Evolutionary conservation across 2,888 invertebrate species (phyloP), one percentile per base, ranked within the genome.

Genomic region (Polia nebulosa): DNA sequence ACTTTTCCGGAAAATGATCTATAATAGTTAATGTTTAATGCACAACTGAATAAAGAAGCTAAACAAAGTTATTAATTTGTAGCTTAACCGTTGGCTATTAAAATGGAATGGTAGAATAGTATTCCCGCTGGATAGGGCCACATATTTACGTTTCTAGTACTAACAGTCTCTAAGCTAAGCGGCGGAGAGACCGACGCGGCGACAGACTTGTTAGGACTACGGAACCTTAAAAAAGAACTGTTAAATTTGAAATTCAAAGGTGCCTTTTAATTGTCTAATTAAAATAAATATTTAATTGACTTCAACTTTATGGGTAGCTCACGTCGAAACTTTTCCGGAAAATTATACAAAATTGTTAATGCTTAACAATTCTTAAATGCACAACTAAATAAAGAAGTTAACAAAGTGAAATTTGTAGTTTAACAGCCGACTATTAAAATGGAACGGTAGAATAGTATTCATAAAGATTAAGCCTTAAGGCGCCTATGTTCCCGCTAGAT

Each of bases 91-190:
- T 15, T 13, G 15, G 22, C 81, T 74, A 77, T 76, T 82, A 78
- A 76, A 84, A 81, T 69, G 71, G 68, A 66, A 72, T 70, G 67
- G 61, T 72, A 76, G 65, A 78, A 69, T 73, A 71, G 79, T 78
- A 76, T 76, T 81, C 80, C 73, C 72, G 59, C 78, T 80, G 82
- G 85, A 84, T 83, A 86, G 80, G 81, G 82, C 80, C 79, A 81
- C 81, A 84, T 88, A 88, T 89, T 89, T 89, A 89, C 89, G 89
- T 87, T 85, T 78, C n/a, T n/a, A n/a, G n/a, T n/a, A n/a, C n/a
- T n/a, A n/a, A n/a, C n/a, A n/a, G n/a, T n/a, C n/a, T n/a, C n/a
- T n/a, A n/a, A n/a, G n/a, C n/a, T n/a, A n/a, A n/a, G n/a, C n/a
- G n/a, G n/a, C n/a, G n/a, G n/a, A n/a, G n/a, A n/a, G n/a, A n/a